Evolutionary conservation across 2,888 invertebrate species (phyloP).

Genomic region (Elaeidobius kamerunicus): DNA sequence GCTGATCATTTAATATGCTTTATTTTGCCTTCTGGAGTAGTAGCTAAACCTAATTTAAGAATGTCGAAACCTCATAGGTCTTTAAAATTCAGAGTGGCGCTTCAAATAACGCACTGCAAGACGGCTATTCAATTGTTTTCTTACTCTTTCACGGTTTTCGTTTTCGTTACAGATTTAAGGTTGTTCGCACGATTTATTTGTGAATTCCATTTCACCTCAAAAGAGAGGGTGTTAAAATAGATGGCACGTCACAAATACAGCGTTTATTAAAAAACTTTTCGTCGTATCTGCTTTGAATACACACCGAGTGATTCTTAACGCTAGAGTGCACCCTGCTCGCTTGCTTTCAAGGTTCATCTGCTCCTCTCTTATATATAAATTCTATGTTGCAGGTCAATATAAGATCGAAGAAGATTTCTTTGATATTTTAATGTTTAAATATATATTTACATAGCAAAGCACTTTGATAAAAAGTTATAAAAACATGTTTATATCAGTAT

Average conservation of each 20-base stretch:
- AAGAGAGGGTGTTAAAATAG: conserved; percentile 19
- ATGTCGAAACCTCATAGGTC: too few species aligned
- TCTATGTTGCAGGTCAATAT: not conserved
- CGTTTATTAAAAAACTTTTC: conserved; percentile 25
- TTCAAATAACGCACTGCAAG: conserved; percentile 1
- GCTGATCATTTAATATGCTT: too few species aligned
- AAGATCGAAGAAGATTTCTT: not conserved
- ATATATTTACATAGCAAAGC: not conserved
- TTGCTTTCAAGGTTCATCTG: conserved; percentile 23
- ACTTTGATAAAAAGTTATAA: too few species aligned
- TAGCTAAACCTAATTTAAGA: too few species aligned
- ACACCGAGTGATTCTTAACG: conserved; percentile 24
- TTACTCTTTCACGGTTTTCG: conserved; percentile 11
- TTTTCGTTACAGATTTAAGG: conserved; percentile 18
- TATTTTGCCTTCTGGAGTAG: too few species aligned
- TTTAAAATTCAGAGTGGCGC: conserved; percentile 4
- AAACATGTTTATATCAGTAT: too few species aligned
- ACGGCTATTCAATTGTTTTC: conserved; percentile 6
- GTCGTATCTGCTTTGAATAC: conserved; percentile 27
- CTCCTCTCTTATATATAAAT: conserved; percentile 1
- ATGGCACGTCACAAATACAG: conserved; percentile 26
- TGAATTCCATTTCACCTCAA: conserved; percentile 19
- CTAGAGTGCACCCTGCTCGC: conserved; percentile 18
- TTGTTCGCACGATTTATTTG: conserved; percentile 25
- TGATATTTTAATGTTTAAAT: not conserved